These are phyloP conservation scores for Ramazzottius varieornatus DNA, from an alignment of 2,888 invertebrate species.

Conservation along the genomic window DNA sequence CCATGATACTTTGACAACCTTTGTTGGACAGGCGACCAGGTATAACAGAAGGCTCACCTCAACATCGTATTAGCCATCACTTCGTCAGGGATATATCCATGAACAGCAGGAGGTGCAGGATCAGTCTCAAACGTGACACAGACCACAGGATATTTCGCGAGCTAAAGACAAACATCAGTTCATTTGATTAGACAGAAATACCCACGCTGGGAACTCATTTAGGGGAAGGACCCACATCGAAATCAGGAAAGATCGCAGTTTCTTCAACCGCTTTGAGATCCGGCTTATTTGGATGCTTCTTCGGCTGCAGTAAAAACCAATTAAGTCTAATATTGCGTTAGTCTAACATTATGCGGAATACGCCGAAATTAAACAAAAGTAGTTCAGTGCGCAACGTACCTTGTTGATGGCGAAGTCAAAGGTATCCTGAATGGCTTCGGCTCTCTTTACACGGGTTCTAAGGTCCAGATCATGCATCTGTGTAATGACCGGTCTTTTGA, in stretches of 20 bases:
- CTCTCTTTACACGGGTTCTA: constrained; percentile 84
- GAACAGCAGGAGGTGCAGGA: not conserved
- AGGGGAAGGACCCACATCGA: constrained; percentile 30
- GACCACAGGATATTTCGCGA: not conserved
- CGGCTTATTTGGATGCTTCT: constrained; percentile 79
- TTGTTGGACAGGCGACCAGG: not conserved
- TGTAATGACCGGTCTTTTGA: not conserved
- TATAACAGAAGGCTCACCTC: not conserved
- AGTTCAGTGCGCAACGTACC: constrained; percentile 28
- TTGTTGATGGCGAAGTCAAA: constrained; percentile 50
- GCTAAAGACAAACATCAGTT: not conserved
- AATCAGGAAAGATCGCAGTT: constrained; percentile 72
- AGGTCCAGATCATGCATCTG: not conserved
- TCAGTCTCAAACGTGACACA: not conserved
- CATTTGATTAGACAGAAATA: not conserved
- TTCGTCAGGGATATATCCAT: not conserved
- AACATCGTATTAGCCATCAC: not conserved
- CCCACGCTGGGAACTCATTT: not conserved
- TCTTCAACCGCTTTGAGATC: constrained; percentile 71
- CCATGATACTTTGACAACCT: constrained; percentile 13
- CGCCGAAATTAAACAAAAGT: not conserved
- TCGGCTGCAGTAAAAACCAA: not conserved
- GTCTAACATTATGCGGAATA: not conserved
- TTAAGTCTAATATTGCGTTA: not conserved
- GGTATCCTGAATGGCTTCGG: constrained; percentile 85